Percentiles rank a stretch among this genome's conserved stretches.
Evolutionary conservation across 2,888 invertebrate species (phyloP).

Genomic region (Melikaiella ostensackeni): DNA sequence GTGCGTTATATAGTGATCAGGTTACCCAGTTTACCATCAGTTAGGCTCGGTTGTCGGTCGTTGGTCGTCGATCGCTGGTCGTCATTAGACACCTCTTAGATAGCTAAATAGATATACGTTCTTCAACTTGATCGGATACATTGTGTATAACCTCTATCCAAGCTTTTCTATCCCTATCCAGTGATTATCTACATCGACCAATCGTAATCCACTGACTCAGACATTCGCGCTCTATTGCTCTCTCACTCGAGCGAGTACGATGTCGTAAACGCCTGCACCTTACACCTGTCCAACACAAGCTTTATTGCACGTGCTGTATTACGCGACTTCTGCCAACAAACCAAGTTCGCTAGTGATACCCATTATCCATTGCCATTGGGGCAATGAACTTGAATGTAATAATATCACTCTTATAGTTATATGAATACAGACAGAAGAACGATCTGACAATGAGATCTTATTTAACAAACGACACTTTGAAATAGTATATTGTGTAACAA

Average conservation of each 20-base stretch:
- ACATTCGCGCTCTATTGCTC: slow-evolving; percentile 20
- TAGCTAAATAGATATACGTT: slow-evolving; percentile 38
- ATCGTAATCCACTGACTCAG: slow-evolving; percentile 34
- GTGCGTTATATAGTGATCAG: slow-evolving; percentile 58
- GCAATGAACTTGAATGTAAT: too few relatives aligned
- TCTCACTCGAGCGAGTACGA: slow-evolving; percentile 38
- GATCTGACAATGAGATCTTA: too few relatives aligned
- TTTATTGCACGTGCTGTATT: slow-evolving; percentile 34
- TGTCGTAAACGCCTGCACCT: slow-evolving; percentile 40
- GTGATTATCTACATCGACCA: slow-evolving; percentile 33
- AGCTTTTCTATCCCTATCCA: slow-evolving; percentile 21
- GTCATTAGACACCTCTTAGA: slow-evolving; percentile 61
- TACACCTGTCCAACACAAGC: slow-evolving; percentile 38
- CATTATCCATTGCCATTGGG: not conserved
- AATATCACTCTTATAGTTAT: too few relatives aligned
- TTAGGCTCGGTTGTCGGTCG: slow-evolving; percentile 49
- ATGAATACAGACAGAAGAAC: too few relatives aligned
- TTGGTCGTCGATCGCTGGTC: slow-evolving; percentile 53
- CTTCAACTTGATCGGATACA: not conserved
- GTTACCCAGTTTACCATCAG: slow-evolving; percentile 52
- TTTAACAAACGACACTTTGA: too few relatives aligned
- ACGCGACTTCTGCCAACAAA: slow-evolving; percentile 18
- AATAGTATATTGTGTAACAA: too few relatives aligned
- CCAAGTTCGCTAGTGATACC: not conserved
- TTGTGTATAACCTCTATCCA: slow-evolving; percentile 27